These are phyloP conservation scores for Lepidotrigona ventralis DNA, from an alignment of 1,140 invertebrate species.

Conservation along the genomic window DNA sequence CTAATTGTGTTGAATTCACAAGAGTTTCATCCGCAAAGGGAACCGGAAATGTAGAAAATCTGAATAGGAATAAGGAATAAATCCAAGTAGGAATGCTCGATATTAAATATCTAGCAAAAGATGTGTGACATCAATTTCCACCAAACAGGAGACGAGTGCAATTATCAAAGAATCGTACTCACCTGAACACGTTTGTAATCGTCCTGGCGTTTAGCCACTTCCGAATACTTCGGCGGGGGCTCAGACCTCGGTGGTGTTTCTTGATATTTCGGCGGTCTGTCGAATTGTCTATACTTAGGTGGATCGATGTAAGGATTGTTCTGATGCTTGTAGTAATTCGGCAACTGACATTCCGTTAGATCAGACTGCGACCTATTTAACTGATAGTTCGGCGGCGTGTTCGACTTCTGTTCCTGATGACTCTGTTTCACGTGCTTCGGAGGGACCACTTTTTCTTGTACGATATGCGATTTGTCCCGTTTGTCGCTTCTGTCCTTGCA, in stretches of 20 bases:
- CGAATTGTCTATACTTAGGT: conserved; percentile 73
- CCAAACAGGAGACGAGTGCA: not conserved
- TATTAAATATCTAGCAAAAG: too few relatives aligned
- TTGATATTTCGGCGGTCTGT: conserved; percentile 75
- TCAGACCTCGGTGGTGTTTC: conserved; percentile 70
- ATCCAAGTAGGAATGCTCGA: too few relatives aligned
- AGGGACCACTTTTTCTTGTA: conserved; percentile 40
- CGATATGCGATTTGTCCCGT: conserved; percentile 60
- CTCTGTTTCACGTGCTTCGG: conserved; percentile 63
- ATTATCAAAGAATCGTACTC: not conserved
- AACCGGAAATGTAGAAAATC: not conserved
- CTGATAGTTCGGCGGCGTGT: conserved; percentile 48
- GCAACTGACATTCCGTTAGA: conserved; percentile 61
- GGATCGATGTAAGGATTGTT: conserved; percentile 67
- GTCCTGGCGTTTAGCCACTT: conserved; percentile 69
- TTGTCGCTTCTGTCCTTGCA: conserved; percentile 68
- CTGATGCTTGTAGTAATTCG: conserved; percentile 60
- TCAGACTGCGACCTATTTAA: conserved; percentile 64
- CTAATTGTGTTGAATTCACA: conserved; percentile 29
- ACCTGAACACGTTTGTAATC: conserved; percentile 72
- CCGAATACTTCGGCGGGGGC: conserved; percentile 74
- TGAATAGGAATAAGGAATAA: too few relatives aligned
- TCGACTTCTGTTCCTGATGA: conserved; percentile 53
- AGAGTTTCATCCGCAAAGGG: not conserved
- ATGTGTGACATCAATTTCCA: too few relatives aligned